Percentiles rank a stretch among this genome's conserved stretches.
Conservation (phyloP, 2,888 invertebrate genomes). For the Phalera bucephala region DNA sequence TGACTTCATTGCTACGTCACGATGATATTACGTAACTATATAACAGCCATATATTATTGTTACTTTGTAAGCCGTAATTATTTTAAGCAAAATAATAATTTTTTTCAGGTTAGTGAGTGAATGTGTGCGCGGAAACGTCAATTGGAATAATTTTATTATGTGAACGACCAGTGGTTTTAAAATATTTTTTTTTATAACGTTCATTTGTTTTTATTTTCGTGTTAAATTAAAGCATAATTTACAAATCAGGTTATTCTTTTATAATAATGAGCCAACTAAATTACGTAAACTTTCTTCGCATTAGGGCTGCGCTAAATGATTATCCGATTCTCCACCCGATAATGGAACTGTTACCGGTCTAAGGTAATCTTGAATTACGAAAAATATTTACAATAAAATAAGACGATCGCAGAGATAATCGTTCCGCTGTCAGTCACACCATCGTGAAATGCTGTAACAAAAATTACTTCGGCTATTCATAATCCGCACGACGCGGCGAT, state of each 20-base stretch:
- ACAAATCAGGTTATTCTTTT: too few species aligned
- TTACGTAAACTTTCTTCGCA: too few species aligned
- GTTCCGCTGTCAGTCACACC: conserved; percentile 4
- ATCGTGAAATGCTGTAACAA: conserved; percentile 12
- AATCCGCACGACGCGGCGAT: conserved; percentile 27
- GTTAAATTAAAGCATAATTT: too few species aligned
- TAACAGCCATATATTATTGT: conserved; percentile 1
- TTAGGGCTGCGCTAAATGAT: too few species aligned
- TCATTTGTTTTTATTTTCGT: too few species aligned
- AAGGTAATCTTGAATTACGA: not conserved
- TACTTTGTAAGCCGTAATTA: conserved; percentile 9
- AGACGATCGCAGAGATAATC: not conserved
- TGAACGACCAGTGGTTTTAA: too few species aligned
- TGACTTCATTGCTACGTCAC: conserved; percentile 44
- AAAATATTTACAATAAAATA: conserved; percentile 6
- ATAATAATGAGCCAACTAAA: too few species aligned
- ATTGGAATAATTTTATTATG: too few species aligned
- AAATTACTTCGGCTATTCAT: conserved; percentile 28
- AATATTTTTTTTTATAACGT: too few species aligned
- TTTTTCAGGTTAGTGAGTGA: not conserved
- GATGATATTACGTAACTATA: conserved; percentile 36
- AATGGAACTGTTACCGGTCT: not conserved
- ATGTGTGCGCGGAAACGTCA: too few species aligned
- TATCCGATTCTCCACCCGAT: too few species aligned
- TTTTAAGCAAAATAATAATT: conserved; percentile 22